These are phyloP conservation scores for Tolypeutes matacus DNA, from an alignment of 2,797 vertebrate genomes.

Conservation along the genomic window DNA sequence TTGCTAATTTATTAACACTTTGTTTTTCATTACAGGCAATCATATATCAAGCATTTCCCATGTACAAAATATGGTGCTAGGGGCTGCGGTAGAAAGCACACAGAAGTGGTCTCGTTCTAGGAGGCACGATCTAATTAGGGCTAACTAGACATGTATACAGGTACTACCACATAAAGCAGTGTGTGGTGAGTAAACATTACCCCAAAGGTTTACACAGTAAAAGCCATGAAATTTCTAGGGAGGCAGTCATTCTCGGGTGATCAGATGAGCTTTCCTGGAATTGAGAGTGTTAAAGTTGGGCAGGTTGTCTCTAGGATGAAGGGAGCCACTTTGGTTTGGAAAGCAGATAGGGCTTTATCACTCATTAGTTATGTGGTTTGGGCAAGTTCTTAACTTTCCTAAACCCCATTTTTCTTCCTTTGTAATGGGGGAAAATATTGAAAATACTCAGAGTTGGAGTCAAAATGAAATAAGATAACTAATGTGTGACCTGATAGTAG, in stretches of 20 bases:
- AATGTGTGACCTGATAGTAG: no score
- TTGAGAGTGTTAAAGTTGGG: neutral
- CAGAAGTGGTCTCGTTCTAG: neutral
- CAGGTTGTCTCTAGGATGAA: neutral
- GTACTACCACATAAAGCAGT: neutral
- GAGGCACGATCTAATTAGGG: neutral
- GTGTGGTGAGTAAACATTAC: neutral
- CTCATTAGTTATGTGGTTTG: neutral
- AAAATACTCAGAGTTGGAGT: neutral
- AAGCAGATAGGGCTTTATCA: neutral
- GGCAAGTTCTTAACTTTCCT: neutral
- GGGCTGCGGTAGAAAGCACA: neutral
- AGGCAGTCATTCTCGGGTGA: neutral
- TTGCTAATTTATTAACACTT: neutral
- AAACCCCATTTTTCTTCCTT: constrained; percentile 8
- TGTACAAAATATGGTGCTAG: neutral
- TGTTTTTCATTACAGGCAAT: neutral
- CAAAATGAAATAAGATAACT: neutral
- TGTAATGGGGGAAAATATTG: neutral
- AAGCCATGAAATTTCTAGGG: no score
- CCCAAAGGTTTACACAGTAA: neutral
- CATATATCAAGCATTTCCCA: neutral
- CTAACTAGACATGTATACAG: neutral
- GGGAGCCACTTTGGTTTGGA: neutral
- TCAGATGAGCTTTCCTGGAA: neutral